A percentile compares a stretch with the other conserved stretches of the same genome.
These are phyloP conservation scores for Ophion ventricosus DNA, from an alignment of 2,888 invertebrate species.

Conservation along the genomic window DNA sequence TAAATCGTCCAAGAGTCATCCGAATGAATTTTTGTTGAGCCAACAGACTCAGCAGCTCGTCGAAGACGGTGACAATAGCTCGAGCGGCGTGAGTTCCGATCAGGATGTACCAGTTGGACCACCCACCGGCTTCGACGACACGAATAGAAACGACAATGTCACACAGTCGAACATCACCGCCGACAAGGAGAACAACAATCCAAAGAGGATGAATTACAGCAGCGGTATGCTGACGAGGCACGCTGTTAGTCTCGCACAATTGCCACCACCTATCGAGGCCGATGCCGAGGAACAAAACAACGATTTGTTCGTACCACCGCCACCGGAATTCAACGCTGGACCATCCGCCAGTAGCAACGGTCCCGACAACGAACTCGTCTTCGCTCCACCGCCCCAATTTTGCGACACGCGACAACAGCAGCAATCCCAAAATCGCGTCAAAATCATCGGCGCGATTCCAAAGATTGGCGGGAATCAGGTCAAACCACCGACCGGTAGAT, in stretches of 20 bases:
- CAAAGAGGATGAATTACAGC: slow-evolving; percentile 78
- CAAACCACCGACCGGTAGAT: slow-evolving; percentile 84
- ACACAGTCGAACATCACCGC: slow-evolving; percentile 78
- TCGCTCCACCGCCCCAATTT: slow-evolving; percentile 96
- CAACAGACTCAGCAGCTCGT: slow-evolving; percentile 82
- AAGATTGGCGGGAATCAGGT: slow-evolving; percentile 84
- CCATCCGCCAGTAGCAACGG: slow-evolving; percentile 80
- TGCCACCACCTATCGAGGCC: slow-evolving; percentile 91
- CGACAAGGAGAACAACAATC: slow-evolving; percentile 76
- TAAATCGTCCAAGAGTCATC: slow-evolving; percentile 94
- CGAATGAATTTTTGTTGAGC: slow-evolving; percentile 89
- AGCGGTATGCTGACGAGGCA: slow-evolving; percentile 86
- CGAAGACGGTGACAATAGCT: slow-evolving; percentile 94
- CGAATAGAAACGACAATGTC: slow-evolving; percentile 80
- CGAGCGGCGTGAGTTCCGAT: slow-evolving; percentile 94
- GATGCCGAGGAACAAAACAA: slow-evolving; percentile 89
- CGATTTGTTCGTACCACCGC: slow-evolving; percentile 85
- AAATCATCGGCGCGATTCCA: slow-evolving; percentile 93
- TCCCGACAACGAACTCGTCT: slow-evolving; percentile 86
- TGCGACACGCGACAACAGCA: slow-evolving; percentile 87
- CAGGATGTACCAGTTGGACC: slow-evolving; percentile 88
- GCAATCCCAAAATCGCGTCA: slow-evolving; percentile 85
- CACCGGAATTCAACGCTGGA: slow-evolving; percentile 85
- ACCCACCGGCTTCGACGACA: slow-evolving; percentile 83
- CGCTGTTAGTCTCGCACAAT: slow-evolving; percentile 90